Evolutionary conservation across 2,888 invertebrate species (phyloP).

Genomic region (Macropis europaea): DNA sequence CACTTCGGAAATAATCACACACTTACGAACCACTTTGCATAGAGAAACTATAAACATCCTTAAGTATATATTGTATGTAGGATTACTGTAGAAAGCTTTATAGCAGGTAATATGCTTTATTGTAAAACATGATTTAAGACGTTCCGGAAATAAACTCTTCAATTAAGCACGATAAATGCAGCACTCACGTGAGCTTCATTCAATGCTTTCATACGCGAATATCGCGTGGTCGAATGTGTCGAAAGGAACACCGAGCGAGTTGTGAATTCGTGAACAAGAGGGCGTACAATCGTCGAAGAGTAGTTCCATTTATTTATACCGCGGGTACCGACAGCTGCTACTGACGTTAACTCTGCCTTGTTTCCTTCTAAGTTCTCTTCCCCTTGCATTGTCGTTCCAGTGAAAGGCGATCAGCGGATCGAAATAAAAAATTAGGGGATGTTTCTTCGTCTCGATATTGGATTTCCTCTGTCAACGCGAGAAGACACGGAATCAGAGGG

Average conservation of each 20-base stretch:
- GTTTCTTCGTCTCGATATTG: slow-evolving; percentile 32
- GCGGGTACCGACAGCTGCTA: slow-evolving; percentile 69
- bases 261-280: slow-evolving; percentile 40
- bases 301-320: slow-evolving; percentile 67
- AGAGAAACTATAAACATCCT: too few relatives aligned
- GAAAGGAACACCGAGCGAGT: slow-evolving; percentile 23
- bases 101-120: too few relatives aligned
- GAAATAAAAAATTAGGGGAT: slow-evolving; percentile 42
- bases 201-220: not conserved
- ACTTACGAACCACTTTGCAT: too few relatives aligned
- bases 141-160: not conserved
- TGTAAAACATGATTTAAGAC: too few relatives aligned
- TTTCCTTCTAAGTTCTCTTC: slow-evolving; percentile 28
- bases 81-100: too few relatives aligned
- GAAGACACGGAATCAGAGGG: slow-evolving; percentile 2
- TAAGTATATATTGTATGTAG: too few relatives aligned
- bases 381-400: slow-evolving; percentile 16
- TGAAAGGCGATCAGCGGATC: slow-evolving; percentile 38
- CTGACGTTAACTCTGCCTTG: slow-evolving; percentile 66
- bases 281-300: slow-evolving; percentile 37
- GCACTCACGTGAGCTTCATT: not conserved
- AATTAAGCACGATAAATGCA: not conserved
- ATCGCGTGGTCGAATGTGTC: not conserved
- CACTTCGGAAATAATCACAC: too few relatives aligned
- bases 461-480: slow-evolving; percentile 1